Base-by-base conservation (phyloP, 2,797 vertebrate genomes). In the Fratercula arctica region DNA sequence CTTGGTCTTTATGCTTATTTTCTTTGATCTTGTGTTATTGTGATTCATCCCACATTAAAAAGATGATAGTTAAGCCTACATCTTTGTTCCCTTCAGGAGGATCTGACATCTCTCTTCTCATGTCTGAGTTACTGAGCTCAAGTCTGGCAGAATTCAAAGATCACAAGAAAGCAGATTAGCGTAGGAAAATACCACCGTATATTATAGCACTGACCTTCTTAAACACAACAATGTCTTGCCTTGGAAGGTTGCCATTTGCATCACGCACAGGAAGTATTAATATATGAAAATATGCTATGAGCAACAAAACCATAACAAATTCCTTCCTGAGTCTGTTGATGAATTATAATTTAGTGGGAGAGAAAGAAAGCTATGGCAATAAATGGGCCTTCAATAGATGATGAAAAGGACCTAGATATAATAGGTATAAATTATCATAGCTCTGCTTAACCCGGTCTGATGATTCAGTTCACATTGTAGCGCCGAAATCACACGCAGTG, bases 211-310 rank as follows among this genome's bases (percentile, higher is more conserved):
- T 80, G 81, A 94, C 91, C 86, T 93, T 94, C 89, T 90, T 95
- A 64, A 66, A 90, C 93, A 83, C 60, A 85, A 85, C 48, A 87
- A 16, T 89, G 81, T 69, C 87, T 69, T 92, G 67, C 84, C 74
- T 95, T 93, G 86, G 95, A 95, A n/a, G 53, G 45, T 12, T 96
- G 91, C 95, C 86, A 94, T 77, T 85, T 94, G 68, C 88, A 85
- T 61, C 83, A 48, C 1, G 5, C 63, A 70, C 20, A 96, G 93
- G 90, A 96, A 95, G 56, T 85, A 90, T 85, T 93, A 94, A 77
- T 73, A 51, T 48, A 95, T 23, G 53, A 93, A 96, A 95, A 85
- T 77, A 94, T 4, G 48, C 84, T 87, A 72, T 39, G 14, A 94
- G 72, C 81, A 93, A 89, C 12, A 6, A 90, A 96, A 90, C 46